Conservation (phyloP, 2,797 vertebrate species). For the Anas bernieri region DNA sequence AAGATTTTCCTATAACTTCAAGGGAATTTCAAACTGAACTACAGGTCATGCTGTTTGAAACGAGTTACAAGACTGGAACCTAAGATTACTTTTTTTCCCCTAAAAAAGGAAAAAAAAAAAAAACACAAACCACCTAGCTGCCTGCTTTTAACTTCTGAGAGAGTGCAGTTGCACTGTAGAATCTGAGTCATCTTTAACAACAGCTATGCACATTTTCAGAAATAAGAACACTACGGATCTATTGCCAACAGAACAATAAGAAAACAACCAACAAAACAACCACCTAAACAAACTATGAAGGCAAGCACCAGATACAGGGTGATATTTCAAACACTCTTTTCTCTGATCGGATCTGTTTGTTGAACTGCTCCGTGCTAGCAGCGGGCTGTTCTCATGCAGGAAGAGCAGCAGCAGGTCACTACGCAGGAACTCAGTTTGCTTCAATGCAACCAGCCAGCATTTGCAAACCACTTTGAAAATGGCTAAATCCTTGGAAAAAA, state of each 20-base stretch:
- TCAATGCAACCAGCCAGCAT: neutral
- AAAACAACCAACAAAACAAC: too few relatives aligned
- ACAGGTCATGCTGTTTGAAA: neutral
- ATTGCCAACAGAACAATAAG: neutral
- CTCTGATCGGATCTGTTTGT: neutral
- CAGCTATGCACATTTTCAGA: neutral
- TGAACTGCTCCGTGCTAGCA: neutral
- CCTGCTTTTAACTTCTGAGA: neutral
- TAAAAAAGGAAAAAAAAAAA: neutral
- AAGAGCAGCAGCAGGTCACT: neutral
- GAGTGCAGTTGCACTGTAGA: neutral
- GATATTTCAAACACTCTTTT: neutral
- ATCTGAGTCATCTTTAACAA: neutral
- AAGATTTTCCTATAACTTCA: neutral
- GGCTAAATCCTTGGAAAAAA: neutral
- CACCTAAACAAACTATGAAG: neutral
- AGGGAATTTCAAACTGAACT: neutral
- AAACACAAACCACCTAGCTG: neutral
- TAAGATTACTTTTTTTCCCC: neutral
- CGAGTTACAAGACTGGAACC: neutral
- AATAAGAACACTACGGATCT: neutral
- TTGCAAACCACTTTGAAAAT: neutral
- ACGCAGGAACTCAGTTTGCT: neutral
- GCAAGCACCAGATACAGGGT: neutral
- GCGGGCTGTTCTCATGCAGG: neutral